phyloP scores from a whole-genome alignment of 2,888 invertebrate genomes.

The Hirudinaria manillensis region DNA sequence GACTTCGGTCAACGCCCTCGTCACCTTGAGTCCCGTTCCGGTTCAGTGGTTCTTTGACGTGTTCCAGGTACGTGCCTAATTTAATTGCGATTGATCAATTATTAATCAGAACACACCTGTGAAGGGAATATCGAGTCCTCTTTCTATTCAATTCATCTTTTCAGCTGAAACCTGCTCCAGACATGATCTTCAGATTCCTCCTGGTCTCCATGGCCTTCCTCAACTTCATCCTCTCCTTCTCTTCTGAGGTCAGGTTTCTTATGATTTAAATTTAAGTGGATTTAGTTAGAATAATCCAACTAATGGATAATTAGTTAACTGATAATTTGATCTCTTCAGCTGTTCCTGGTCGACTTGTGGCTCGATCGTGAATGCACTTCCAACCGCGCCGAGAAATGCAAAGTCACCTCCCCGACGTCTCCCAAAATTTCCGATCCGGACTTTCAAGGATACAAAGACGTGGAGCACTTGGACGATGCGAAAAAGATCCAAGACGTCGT shows the following conservation, averaged over 20 bases:
- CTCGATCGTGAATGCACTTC: too few species aligned
- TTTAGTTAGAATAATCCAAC: too few species aligned
- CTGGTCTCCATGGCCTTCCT: conserved; percentile 58
- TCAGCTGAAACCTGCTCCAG: conserved; percentile 43
- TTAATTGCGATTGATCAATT: background rate
- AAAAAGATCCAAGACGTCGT: background rate
- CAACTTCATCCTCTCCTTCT: conserved; percentile 54
- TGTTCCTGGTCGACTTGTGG: too few species aligned
- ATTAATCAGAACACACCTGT: background rate
- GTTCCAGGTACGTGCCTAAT: conserved; percentile 48
- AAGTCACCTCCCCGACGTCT: background rate
- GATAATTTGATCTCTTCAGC: too few species aligned
- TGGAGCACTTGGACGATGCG: background rate
- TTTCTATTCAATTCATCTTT: background rate
- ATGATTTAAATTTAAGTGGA: too few species aligned
- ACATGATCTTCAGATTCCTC: conserved; percentile 59
- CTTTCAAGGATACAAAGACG: background rate
- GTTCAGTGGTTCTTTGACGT: conserved; percentile 43
- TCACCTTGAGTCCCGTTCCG: conserved; percentile 58
- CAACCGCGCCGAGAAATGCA: too few species aligned
- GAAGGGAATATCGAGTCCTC: background rate
- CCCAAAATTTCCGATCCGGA: background rate
- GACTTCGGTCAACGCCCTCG: conserved; percentile 59
- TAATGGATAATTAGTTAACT: too few species aligned
- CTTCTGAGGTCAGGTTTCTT: conserved; percentile 55